Base-by-base conservation (phyloP, 2,113 vertebrate genomes). In the Vidua chalybeata region DNA sequence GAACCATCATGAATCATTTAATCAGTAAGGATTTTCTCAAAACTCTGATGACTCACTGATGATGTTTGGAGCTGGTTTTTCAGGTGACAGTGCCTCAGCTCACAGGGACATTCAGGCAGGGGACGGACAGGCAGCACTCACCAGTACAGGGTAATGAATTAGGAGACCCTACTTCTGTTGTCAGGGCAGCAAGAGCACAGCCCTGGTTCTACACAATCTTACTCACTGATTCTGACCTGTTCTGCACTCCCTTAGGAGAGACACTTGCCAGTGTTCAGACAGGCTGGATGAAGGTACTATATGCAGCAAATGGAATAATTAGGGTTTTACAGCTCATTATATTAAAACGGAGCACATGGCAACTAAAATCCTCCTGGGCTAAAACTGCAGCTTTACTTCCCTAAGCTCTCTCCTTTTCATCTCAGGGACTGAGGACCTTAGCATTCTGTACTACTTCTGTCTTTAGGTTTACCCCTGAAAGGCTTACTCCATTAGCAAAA, bases 301-400 rank as follows among this genome's bases (percentile, higher is more conserved):
- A 76, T 21, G 64, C 39, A 92, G 71, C 37, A 89, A 90, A 91
- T 49, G 41, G 76, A 87, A 66, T 55, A 87, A 69, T 84, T 48
- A 79, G 39, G 20, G 31, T 72, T 90, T 96, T 94, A 64, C 66
- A 89, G 67, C 54, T 81, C 39, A 61, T 30, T 55, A 67, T 83
- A 35, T 68, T 72, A 45, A 90, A 73, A 30, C 1, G 26, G 30
- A 89, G 63, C 45, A 30, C 52, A n/a, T 39, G 6, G 62, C 76
- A 88, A 85, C 71, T 71, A 71, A 93, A 96, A 96, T 93, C 89
- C 80, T 93, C 73, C 55, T 73, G 73, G 69, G 73, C n/a, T 90
- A 56, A 68, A 84, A 84, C 52, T 81, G 85, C 55, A 90, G 90
- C 76, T 92, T 95, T 75, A 84, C 45, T 92, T 94, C 83, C 78